Base-by-base conservation (phyloP, 2,888 invertebrate species). In the Caradrina clavipalpis region DNA sequence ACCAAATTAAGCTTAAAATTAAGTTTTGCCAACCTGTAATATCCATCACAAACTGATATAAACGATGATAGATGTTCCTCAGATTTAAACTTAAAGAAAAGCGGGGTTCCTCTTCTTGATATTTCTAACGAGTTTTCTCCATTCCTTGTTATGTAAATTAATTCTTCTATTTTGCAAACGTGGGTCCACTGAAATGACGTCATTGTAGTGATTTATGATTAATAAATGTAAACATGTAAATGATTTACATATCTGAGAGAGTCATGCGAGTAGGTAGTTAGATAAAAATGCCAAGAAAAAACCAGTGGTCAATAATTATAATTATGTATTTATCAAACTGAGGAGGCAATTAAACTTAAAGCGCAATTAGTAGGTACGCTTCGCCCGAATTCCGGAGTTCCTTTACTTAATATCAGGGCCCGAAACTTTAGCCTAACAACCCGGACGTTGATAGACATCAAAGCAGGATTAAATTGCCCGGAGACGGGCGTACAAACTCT, bases 21-120 rank as follows among this genome's bases (percentile, higher is more conserved):
- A 22, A 39, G 10, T n/a, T 0, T 17, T 39, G 74, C 83, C 72
- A 91, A 96, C 96, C 97, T 97, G 89, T 98, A 99, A 92, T 99
- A 99, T 66, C 98, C 98, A 91, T 98, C 98, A 75, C 99, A 94
- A 65, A 97, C 96, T 70, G 98, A 98, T 76, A 98, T 97, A 90
- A 98, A 98, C 0, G 98, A 98, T 67, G 97, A 97, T 88, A 98
- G 95, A 58, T 97, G 95, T 58, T 97, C 96, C 76, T 97, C 96
- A 13, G 97, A 96, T 86, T 96, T 96, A 87, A 98, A 97, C 87
- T 97, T 97, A 73, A 98, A 95, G 90, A 97, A 97, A 56, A 97
- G 95, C 1, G 98, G 98, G 51, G 98, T 97, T n/a, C 98, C 98
- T 88, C 97, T 97, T 74, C 98, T 95, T 26, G 97, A 97, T 74